A percentile compares a stretch with the other conserved stretches of the same genome.
Conservation (phyloP, 2,888 invertebrate species). For the Plagiodera versicolora region DNA sequence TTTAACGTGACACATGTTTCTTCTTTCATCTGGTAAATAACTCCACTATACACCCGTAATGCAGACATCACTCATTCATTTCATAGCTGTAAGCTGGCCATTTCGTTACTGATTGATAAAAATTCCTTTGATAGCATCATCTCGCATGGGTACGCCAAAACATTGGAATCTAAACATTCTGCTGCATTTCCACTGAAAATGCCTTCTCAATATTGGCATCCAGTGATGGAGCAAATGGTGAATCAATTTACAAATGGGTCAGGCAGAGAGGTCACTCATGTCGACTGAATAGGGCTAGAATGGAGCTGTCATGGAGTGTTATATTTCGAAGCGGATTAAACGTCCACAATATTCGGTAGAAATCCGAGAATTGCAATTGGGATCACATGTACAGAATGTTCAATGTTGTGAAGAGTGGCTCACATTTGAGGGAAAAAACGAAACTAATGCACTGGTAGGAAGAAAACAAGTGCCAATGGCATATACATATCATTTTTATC, state of each 20-base stretch:
- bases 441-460: no score
- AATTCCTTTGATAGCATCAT: neutral
- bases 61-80: neutral
- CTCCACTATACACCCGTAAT: neutral
- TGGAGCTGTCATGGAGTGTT: neutral
- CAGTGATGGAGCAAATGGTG: neutral
- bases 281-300: neutral
- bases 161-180: neutral
- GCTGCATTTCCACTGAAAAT: neutral
- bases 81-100: neutral
- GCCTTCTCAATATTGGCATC: neutral
- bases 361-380: neutral
- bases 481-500: no score
- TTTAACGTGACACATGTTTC: no score
- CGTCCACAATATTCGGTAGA: neutral
- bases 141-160: neutral
- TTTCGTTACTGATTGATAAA: neutral
- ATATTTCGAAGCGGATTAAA: neutral
- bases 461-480: no score
- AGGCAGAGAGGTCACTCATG: neutral
- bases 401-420: no score
- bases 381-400: neutral
- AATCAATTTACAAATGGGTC: neutral
- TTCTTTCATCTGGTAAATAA: no score
- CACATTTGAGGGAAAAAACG: no score